phyloP scores from a whole-genome alignment of 2,888 invertebrate genomes.

The Phyto melanocephala region DNA sequence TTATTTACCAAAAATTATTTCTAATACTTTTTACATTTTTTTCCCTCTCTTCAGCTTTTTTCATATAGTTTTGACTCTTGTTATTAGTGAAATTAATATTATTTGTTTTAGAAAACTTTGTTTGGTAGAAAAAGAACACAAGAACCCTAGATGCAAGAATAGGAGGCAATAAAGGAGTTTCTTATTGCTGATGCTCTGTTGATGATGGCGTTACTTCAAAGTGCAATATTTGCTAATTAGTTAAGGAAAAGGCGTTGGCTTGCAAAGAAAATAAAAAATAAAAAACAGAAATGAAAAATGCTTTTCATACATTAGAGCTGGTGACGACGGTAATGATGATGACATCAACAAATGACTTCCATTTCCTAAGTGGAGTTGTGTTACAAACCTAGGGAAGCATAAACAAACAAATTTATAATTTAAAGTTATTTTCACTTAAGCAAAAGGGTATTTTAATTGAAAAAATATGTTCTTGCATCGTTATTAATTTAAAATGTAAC shows the following conservation, averaged over 20 bases:
- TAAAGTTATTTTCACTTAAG: neutral
- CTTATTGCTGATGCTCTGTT: neutral
- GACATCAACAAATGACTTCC: slow-evolving; percentile 43
- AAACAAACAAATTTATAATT: slow-evolving; percentile 3
- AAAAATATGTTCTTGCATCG: no score
- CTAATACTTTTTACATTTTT: neutral
- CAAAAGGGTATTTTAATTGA: no score
- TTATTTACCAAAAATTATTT: neutral
- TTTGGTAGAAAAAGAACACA: neutral
- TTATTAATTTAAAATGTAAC: no score
- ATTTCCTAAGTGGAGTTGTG: neutral
- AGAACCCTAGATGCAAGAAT: neutral
- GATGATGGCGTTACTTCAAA: neutral
- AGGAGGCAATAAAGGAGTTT: neutral
- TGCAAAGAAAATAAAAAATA: neutral
- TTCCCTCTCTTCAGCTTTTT: neutral
- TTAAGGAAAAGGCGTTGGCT: slow-evolving; percentile 36
- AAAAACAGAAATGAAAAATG: neutral
- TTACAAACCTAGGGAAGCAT: neutral
- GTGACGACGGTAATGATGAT: slow-evolving; percentile 33
- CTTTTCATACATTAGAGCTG: neutral
- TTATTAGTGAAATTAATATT: neutral
- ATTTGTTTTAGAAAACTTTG: neutral
- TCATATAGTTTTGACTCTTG: slow-evolving; percentile 1
- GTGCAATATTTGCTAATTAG: slow-evolving; percentile 49